phyloP scores from a whole-genome alignment of 2,797 vertebrate genomes.

The Tauraco hartlaubi region DNA sequence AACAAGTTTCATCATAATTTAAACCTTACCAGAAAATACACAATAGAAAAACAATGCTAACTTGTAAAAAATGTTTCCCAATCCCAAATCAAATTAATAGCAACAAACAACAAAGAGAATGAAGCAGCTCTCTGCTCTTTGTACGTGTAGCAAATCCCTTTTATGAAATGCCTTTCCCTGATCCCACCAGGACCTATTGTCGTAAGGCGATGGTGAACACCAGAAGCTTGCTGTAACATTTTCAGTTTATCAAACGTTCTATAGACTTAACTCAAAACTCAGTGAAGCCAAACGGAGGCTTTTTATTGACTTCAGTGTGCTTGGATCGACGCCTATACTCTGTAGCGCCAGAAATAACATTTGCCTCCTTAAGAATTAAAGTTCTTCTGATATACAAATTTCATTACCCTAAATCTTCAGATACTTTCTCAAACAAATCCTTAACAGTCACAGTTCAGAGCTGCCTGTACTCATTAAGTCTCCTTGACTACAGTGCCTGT shows the following conservation, averaged over 20 bases:
- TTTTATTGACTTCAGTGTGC: background rate
- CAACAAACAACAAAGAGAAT: background rate
- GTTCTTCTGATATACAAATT: background rate
- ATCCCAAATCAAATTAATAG: background rate
- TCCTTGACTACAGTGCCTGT: background rate
- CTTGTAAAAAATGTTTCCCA: background rate
- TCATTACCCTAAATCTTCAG: background rate
- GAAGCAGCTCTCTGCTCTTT: background rate
- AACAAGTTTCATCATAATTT: background rate
- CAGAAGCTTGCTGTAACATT: background rate
- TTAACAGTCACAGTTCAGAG: background rate
- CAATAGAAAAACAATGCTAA: background rate
- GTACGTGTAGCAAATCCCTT: background rate
- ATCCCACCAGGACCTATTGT: background rate
- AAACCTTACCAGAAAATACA: background rate
- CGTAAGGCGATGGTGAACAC: background rate
- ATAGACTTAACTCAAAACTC: background rate
- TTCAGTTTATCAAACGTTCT: constrained; percentile 26
- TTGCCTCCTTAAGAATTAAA: background rate
- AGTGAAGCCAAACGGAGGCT: constrained; percentile 21
- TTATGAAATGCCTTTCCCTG: background rate
- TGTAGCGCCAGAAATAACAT: background rate
- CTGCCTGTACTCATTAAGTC: background rate
- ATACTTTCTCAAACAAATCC: background rate
- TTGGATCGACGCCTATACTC: background rate